phyloP scores from a whole-genome alignment of 2,113 vertebrate genomes.

The human region GRCh38 chr18:73262001-73262500 shows the following conservation, averaged over 20 bases:
- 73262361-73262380: neutral
- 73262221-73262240: neutral
- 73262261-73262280: neutral
- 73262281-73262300: neutral
- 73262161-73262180: neutral
- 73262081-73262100: neutral
- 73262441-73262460: neutral
- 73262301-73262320: neutral
- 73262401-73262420: neutral
- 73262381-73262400: neutral
- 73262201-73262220: neutral
- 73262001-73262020: neutral
- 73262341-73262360: neutral
- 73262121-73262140: neutral
- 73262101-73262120: neutral
- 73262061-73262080: neutral
- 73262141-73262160: neutral
- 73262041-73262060: neutral
- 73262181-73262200: neutral
- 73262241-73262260: neutral
- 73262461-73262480: neutral
- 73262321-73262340: neutral
- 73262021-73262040: neutral
- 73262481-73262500: neutral
- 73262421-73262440: neutral